Percentiles rank a stretch among this genome's conserved stretches.
These are phyloP conservation scores for Narcine bancroftii DNA, from an alignment of 2,113 vertebrate species.

Conservation along the genomic window DNA sequence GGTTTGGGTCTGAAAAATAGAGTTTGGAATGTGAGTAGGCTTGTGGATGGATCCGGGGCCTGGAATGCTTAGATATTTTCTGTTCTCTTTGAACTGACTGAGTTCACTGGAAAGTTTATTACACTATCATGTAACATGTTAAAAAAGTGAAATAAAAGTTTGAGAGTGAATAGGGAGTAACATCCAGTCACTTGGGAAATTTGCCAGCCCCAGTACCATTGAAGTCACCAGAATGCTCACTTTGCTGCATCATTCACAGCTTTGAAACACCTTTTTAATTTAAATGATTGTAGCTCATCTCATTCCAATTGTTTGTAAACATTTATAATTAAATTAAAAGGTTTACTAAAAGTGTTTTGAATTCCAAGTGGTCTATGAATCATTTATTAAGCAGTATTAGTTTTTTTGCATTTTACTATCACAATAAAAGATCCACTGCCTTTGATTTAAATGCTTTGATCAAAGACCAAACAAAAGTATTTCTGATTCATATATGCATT, in stretches of 20 bases:
- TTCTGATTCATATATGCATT: background rate
- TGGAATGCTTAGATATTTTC: too few relatives aligned
- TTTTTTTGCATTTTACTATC: background rate
- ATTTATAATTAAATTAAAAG: background rate
- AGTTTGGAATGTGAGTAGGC: too few relatives aligned
- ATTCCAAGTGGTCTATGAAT: background rate
- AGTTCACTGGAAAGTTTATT: too few relatives aligned
- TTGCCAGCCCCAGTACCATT: too few relatives aligned
- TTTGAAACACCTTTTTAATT: background rate
- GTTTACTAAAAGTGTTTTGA: background rate
- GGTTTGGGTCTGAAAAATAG: too few relatives aligned
- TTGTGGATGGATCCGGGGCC: too few relatives aligned
- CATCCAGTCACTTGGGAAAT: too few relatives aligned
- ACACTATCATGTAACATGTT: too few relatives aligned
- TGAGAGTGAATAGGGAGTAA: too few relatives aligned
- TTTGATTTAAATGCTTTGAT: constrained; percentile 6
- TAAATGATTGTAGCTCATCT: background rate
- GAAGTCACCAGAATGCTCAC: too few relatives aligned
- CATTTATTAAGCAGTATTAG: background rate
- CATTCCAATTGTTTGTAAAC: background rate
- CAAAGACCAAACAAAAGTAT: background rate
- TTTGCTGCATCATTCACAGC: background rate
- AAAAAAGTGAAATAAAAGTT: too few relatives aligned
- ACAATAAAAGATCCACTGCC: background rate
- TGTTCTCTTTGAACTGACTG: too few relatives aligned